A percentile compares a stretch with the other conserved stretches of the same genome.
Conservation (phyloP, 2,888 invertebrate genomes). For the Dryomyza anilis region DNA sequence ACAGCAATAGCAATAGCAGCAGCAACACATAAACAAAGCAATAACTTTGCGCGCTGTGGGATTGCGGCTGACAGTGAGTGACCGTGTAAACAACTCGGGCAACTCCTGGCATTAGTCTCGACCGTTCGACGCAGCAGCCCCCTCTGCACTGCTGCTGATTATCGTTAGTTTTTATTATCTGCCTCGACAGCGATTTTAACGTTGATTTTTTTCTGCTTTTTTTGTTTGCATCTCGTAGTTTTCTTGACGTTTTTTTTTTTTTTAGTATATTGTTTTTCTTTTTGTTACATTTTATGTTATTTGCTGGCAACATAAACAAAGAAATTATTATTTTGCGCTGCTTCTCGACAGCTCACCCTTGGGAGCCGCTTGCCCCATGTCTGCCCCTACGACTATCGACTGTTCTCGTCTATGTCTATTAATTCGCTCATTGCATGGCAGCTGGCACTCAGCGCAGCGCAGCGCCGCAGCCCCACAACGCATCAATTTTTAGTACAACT, state of each 20-base stretch:
- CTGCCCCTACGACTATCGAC: neutral
- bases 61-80: constrained; percentile 15
- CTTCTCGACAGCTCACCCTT: neutral
- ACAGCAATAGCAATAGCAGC: neutral
- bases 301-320: neutral
- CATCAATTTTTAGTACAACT: constrained; percentile 12
- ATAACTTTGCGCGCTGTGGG: constrained; percentile 7
- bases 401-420: neutral
- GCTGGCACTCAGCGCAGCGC: neutral
- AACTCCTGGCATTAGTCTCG: neutral
- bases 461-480: no score
- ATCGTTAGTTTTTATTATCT: no score
- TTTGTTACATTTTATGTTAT: neutral
- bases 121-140: neutral
- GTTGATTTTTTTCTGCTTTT: no score
- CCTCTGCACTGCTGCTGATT: no score
- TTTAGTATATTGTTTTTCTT: neutral
- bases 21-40: constrained; percentile 5
- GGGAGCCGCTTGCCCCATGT: no score
- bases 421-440: neutral
- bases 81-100: constrained; percentile 7
- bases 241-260: neutral
- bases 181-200: no score
- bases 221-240: neutral
- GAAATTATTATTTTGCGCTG: constrained; percentile 11